phyloP scores from a whole-genome alignment of 2,113 vertebrate genomes.

The Pelecanoides urinatrix region DNA sequence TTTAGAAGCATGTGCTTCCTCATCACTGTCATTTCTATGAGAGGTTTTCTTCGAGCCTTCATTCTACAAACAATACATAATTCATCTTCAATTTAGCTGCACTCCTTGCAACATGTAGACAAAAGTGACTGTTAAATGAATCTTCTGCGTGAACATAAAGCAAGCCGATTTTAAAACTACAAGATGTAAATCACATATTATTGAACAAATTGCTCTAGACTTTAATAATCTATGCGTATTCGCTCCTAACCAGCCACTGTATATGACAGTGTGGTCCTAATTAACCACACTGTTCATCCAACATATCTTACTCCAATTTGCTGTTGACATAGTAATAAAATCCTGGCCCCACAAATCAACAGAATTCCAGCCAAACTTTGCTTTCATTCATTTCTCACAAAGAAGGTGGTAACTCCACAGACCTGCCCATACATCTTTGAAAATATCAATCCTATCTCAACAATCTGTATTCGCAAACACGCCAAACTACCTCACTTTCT shows the following conservation, averaged over 20 bases:
- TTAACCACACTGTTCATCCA: background rate
- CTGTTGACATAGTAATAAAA: background rate
- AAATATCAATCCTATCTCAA: background rate
- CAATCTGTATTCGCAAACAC: background rate
- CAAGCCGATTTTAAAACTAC: background rate
- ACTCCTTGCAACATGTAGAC: background rate
- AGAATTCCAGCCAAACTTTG: background rate
- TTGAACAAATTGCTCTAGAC: background rate
- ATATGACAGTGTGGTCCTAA: background rate
- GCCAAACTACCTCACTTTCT: background rate
- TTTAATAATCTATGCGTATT: background rate
- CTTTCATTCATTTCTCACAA: background rate
- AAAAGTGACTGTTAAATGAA: background rate
- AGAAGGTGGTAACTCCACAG: background rate
- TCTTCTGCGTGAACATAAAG: background rate
- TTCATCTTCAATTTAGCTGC: background rate
- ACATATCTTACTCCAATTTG: background rate
- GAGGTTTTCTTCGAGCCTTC: slow-evolving; percentile 78
- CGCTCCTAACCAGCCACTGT: background rate
- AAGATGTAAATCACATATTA: background rate
- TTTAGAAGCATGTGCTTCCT: slow-evolving; percentile 75
- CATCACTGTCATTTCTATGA: slow-evolving; percentile 79
- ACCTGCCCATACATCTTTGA: background rate
- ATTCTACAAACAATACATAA: slow-evolving; percentile 69
- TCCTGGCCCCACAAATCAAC: background rate